Conservation (phyloP, 2,888 invertebrate genomes). For the Leucania comma region DNA sequence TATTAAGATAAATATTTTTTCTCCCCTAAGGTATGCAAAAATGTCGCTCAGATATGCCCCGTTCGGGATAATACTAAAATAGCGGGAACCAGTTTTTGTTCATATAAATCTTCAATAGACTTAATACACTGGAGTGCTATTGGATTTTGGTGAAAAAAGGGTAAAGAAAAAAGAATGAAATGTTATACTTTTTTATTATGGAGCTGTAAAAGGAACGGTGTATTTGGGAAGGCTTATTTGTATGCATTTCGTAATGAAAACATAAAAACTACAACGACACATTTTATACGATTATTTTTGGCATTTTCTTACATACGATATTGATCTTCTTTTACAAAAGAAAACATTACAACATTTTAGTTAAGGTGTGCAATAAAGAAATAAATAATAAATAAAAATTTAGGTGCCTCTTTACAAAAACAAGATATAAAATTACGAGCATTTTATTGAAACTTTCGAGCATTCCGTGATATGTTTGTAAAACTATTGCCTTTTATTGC, state of each 20-base stretch:
- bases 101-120: slow-evolving; percentile 87
- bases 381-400: too few relatives aligned
- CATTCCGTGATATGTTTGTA: too few relatives aligned
- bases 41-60: slow-evolving; percentile 83
- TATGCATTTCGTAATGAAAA: slow-evolving; percentile 40
- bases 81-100: slow-evolving; percentile 79
- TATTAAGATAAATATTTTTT: slow-evolving; percentile 80
- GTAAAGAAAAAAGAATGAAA: slow-evolving; percentile 50
- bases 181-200: slow-evolving; percentile 54
- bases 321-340: not conserved
- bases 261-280: slow-evolving; percentile 8
- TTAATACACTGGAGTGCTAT: slow-evolving; percentile 86
- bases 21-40: slow-evolving; percentile 88
- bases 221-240: slow-evolving; percentile 18
- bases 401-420: too few relatives aligned
- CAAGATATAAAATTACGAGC: too few relatives aligned
- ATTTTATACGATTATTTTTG: slow-evolving; percentile 7
- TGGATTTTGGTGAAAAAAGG: slow-evolving; percentile 68
- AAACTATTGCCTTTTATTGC: too few relatives aligned
- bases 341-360: too few relatives aligned
- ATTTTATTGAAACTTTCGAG: too few relatives aligned
- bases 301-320: not conserved
- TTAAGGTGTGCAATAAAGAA: too few relatives aligned
- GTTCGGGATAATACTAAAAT: slow-evolving; percentile 80
- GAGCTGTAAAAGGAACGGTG: slow-evolving; percentile 40